phyloP scores from a whole-genome alignment of 2,888 invertebrate genomes.

The Phorcus lineatus region DNA sequence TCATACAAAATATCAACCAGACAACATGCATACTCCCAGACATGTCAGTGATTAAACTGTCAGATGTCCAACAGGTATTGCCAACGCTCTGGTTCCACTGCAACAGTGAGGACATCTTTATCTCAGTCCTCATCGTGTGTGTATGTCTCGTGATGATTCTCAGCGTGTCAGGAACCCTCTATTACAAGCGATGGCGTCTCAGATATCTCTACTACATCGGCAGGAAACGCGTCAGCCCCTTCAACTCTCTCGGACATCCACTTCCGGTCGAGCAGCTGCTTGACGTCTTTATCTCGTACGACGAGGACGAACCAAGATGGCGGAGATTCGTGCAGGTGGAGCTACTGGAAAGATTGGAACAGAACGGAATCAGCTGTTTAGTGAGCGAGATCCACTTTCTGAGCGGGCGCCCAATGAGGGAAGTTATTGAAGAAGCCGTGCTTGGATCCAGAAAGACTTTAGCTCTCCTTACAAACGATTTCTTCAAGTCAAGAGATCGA shows the following conservation, averaged over 20 bases:
- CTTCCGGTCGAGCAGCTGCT: not conserved
- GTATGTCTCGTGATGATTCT: not conserved
- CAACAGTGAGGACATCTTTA: not conserved
- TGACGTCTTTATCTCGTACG: conserved; percentile 26
- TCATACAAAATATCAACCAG: not conserved
- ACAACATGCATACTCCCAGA: not conserved
- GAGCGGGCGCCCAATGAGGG: conserved; percentile 1
- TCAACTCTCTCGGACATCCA: not conserved
- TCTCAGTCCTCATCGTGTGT: not conserved
- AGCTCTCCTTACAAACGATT: not conserved
- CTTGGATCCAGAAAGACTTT: conserved; percentile 18
- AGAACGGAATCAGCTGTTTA: not conserved
- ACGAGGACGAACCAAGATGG: conserved; percentile 16
- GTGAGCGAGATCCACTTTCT: conserved; percentile 12
- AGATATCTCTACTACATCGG: conserved; percentile 26
- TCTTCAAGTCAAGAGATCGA: conserved; percentile 18
- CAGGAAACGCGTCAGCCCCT: not conserved
- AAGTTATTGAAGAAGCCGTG: conserved; percentile 22
- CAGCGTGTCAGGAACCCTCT: not conserved
- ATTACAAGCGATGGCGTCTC: conserved; percentile 21
- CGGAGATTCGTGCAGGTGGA: conserved; percentile 13
- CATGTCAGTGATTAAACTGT: not conserved
- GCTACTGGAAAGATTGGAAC: not conserved
- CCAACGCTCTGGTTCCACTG: conserved; percentile 10
- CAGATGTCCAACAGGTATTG: not conserved